Percentiles rank a stretch among this genome's conserved stretches.
Evolutionary conservation across 2,888 invertebrate genomes (phyloP).

Genomic region (Craniophora ligustri): DNA sequence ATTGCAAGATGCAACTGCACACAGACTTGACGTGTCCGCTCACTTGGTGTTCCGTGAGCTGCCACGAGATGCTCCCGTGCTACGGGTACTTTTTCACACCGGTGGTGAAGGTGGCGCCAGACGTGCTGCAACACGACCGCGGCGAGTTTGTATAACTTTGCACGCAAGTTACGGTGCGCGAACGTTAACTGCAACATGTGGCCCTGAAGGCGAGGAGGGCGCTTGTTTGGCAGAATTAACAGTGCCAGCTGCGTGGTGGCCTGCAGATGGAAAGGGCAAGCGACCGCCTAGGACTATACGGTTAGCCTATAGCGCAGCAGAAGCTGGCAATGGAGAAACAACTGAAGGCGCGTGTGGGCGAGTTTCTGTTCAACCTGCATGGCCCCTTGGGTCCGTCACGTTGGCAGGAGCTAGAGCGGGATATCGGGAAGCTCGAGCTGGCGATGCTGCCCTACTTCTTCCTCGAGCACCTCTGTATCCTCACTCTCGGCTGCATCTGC

Average conservation of each 20-base stretch:
- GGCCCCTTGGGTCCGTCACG: conserved; percentile 90
- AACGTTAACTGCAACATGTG: conserved; percentile 95
- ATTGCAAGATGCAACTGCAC: conserved; percentile 90
- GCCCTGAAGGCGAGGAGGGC: conserved; percentile 97
- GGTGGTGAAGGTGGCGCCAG: conserved; percentile 95
- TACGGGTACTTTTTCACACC: conserved; percentile 97
- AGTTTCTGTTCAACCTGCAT: conserved; percentile 90
- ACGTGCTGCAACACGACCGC: conserved; percentile 91
- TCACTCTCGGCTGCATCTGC: conserved; percentile 95
- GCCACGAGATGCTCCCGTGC: conserved; percentile 96
- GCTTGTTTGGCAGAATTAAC: conserved; percentile 97
- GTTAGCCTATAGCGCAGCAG: conserved; percentile 96
- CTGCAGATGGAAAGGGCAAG: conserved; percentile 89
- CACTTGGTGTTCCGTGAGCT: conserved; percentile 96
- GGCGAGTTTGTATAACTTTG: conserved; percentile 94
- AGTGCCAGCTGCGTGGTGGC: conserved; percentile 97
- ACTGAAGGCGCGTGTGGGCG: conserved; percentile 93
- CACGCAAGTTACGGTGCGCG: conserved; percentile 91
- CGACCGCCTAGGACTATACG: conserved; percentile 93
- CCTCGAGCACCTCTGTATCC: conserved; percentile 97
- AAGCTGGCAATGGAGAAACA: conserved; percentile 91
- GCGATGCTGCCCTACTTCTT: conserved; percentile 94
- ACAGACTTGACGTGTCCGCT: conserved; percentile 96
- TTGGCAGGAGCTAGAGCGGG: conserved; percentile 93
- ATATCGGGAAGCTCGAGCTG: conserved; percentile 95